These are phyloP conservation scores for Catocala sponsa DNA, from an alignment of 2,888 invertebrate species.

Conservation along the genomic window DNA sequence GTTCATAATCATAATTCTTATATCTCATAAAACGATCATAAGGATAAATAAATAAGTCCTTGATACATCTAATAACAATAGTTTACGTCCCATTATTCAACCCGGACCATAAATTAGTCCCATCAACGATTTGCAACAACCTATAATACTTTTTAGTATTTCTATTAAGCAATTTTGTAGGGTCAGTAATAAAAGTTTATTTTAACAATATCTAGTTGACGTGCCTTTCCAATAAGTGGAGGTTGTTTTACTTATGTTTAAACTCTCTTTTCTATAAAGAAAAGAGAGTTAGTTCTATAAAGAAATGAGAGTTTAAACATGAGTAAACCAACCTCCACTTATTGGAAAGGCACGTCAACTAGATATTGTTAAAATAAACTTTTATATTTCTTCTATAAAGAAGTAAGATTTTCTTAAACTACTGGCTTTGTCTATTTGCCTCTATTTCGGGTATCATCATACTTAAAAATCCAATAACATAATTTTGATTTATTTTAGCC, in stretches of 20 bases:
- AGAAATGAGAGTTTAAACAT: too few species aligned
- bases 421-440: too few species aligned
- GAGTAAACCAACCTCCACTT: too few species aligned
- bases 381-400: too few species aligned
- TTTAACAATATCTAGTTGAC: background rate
- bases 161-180: conserved; percentile 10
- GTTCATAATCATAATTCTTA: conserved; percentile 11
- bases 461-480: too few species aligned
- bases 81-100: conserved; percentile 16
- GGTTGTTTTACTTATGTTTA: too few species aligned
- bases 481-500: too few species aligned
- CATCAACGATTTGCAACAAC: conserved; percentile 35
- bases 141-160: conserved; percentile 21
- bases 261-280: too few species aligned
- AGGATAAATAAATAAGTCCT: conserved; percentile 13
- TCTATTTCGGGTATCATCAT: too few species aligned
- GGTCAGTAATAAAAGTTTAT: conserved; percentile 4
- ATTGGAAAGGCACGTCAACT: background rate
- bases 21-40: conserved; percentile 10
- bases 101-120: conserved; percentile 7
- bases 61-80: conserved; percentile 13
- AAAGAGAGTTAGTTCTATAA: too few species aligned
- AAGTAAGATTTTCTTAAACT: too few species aligned
- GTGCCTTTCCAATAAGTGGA: too few species aligned
- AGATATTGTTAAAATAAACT: background rate